Conservation (phyloP, 2,888 invertebrate genomes). For the Auanema freiburgensis region DNA sequence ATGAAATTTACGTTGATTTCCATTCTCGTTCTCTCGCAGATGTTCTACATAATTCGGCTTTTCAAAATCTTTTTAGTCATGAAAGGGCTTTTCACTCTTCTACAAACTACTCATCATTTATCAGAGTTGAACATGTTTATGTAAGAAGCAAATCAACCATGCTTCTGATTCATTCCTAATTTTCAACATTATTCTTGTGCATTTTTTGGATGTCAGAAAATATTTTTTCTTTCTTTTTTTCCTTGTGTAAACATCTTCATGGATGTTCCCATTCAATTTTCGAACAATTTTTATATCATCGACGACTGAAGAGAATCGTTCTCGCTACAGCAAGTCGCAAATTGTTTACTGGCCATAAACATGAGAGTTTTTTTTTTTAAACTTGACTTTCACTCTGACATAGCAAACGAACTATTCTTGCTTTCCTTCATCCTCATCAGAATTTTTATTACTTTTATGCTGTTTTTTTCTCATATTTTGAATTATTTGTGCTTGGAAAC, state of each 20-base stretch:
- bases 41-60: not conserved
- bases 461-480: not conserved
- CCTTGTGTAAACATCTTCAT: not conserved
- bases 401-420: not conserved
- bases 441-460: conserved; percentile 5
- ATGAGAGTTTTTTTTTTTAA: not conserved
- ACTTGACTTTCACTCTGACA: not conserved
- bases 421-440: not conserved
- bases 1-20: too few relatives aligned
- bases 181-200: not conserved
- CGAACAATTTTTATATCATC: too few relatives aligned
- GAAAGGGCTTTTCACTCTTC: not conserved
- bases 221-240: not conserved
- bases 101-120: too few relatives aligned
- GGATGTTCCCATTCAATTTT: not conserved
- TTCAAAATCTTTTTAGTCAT: not conserved
- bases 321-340: not conserved
- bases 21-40: too few relatives aligned
- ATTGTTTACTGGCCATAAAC: conserved; percentile 1
- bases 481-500: not conserved
- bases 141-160: not conserved
- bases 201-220: not conserved
- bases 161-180: not conserved
- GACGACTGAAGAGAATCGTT: too few relatives aligned
- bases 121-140: not conserved